A percentile compares a stretch with the other conserved stretches of the same genome.
phyloP scores from a whole-genome alignment of 1,140 invertebrate species.

The Drosophila watanabei region DNA sequence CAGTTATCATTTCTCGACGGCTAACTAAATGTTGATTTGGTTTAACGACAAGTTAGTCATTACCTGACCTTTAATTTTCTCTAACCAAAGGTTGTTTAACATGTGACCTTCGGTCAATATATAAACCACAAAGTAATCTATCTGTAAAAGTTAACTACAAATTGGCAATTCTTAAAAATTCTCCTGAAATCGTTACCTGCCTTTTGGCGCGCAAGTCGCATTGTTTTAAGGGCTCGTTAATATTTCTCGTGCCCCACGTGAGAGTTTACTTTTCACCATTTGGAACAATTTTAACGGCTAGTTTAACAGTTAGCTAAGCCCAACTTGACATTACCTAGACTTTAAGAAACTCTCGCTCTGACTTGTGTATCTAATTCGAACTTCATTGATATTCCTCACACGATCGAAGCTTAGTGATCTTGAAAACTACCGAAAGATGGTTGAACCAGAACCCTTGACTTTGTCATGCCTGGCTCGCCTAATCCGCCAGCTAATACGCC shows the following conservation, averaged over 20 bases:
- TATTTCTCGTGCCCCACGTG: background rate
- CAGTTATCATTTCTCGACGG: background rate
- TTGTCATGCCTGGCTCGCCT: conserved; percentile 5
- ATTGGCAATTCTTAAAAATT: background rate
- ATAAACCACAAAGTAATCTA: background rate
- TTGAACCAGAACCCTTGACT: background rate
- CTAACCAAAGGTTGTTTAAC: background rate
- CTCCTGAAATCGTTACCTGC: background rate
- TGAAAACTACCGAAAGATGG: background rate
- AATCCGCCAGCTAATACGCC: conserved; percentile 59
- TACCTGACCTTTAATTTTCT: too few relatives aligned
- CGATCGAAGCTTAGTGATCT: background rate
- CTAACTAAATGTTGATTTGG: background rate
- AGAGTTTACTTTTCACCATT: background rate
- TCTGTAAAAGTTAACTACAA: background rate
- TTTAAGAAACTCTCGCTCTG: background rate
- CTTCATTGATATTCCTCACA: too few relatives aligned
- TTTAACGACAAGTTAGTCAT: too few relatives aligned
- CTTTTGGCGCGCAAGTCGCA: too few relatives aligned
- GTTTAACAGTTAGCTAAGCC: background rate
- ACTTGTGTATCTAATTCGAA: too few relatives aligned
- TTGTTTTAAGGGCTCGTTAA: background rate
- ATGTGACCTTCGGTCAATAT: background rate
- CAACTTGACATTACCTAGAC: background rate
- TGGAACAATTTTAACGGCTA: background rate